Base-by-base conservation (phyloP, 1,140 invertebrate genomes). In the Caenorhabditis brenneri region DNA sequence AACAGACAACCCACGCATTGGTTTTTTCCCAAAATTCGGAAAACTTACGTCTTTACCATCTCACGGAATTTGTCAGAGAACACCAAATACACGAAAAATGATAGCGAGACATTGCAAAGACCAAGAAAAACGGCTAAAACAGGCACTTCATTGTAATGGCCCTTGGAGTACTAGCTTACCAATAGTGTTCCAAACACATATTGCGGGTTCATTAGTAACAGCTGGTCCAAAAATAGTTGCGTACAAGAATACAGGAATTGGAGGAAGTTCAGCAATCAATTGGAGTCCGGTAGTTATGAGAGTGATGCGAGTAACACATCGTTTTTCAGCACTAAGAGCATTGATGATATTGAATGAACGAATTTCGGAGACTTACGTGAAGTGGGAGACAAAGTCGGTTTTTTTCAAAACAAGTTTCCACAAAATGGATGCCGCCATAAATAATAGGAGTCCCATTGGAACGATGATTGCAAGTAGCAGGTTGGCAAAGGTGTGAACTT, bases 31-130 rank as follows among this genome's bases (percentile, higher is more conserved):
- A n/a, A 7, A n/a, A n/a, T 51, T 51, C 22, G 9, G 48, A 19
- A 0, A 12, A 55, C 65, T 42, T 10, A 85, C 84, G 29, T 74
- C 51, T 80, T 65, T 3, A 85, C 84, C 81, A 83, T 85, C 27
- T 82, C 46, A 2, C 88, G 82, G 80, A 89, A 89, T 15, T 89
- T 86, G 29, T 82, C 83, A 22, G 86, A 88, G 58, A 89, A 88
- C n/a, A 83, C 82, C 19, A 88, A 82, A 58, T 89, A 89, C 29
- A 90, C 87, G 81, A 90, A 90, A 74, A 89, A 89, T 22, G 88
- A 90, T 19, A 89, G 79, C 10, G 86, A 88, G 29, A 86, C 86
- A 69, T 90, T 89, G 82, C 87, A 90, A 15, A 90, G 55, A 55
- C 86, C 88, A 51, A 90, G 79, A 74, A 89, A 89, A 33, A 85